These are phyloP conservation scores for Baccha elongata DNA, from an alignment of 2,888 invertebrate species.

Conservation along the genomic window DNA sequence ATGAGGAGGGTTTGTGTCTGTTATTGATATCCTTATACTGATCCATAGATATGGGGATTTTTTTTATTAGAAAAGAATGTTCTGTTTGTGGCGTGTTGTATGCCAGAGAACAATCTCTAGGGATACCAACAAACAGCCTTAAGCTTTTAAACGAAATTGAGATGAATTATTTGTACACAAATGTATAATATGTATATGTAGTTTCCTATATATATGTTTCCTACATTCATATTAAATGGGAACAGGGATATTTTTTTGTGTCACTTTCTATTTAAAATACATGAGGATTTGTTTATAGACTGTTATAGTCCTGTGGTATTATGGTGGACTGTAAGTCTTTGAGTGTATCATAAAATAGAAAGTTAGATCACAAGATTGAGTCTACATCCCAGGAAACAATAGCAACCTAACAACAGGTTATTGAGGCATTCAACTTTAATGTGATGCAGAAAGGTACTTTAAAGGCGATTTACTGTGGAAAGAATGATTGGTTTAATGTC, in stretches of 20 bases:
- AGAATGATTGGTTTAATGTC: no score
- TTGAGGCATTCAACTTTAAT: no score
- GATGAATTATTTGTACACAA: constrained; percentile 34
- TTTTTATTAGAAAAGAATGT: constrained; percentile 32
- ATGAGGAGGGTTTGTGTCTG: constrained; percentile 30
- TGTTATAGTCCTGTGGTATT: no score
- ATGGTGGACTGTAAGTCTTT: no score
- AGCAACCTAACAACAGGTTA: no score
- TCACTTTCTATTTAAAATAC: neutral
- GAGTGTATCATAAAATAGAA: no score
- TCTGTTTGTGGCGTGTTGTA: constrained; percentile 47
- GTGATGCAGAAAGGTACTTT: no score
- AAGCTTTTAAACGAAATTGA: constrained; percentile 49
- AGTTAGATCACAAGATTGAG: no score
- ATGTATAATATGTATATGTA: neutral
- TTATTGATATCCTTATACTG: constrained; percentile 52
- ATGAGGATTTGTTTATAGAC: neutral
- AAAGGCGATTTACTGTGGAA: no score
- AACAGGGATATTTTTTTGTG: neutral
- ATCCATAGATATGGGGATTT: constrained; percentile 15
- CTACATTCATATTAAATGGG: neutral
- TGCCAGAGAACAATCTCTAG: neutral
- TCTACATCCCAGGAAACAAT: no score
- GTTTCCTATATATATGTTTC: neutral
- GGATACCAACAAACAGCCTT: constrained; percentile 21